Evolutionary conservation across 2,888 invertebrate species (phyloP).

Genomic region (Pardosa pseudoannulata): DNA sequence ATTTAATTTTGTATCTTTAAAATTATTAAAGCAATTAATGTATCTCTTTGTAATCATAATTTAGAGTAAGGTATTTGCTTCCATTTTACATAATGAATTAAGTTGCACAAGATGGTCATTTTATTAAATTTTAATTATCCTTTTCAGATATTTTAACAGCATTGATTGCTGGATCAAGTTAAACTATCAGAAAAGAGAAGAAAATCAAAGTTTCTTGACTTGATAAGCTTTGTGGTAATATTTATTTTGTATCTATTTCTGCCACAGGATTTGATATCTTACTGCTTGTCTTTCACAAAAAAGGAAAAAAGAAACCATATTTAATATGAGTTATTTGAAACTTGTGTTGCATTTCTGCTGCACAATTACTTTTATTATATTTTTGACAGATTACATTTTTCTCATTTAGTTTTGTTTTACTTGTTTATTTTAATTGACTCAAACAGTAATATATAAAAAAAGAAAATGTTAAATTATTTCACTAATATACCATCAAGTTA

Average conservation of each 20-base stretch:
- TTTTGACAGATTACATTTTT: conserved; percentile 3
- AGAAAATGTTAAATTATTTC: too few relatives aligned
- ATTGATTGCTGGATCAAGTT: not conserved
- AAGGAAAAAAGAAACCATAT: not conserved
- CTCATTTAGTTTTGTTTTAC: not conserved
- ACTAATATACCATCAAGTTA: too few relatives aligned
- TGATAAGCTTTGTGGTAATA: conserved; percentile 15
- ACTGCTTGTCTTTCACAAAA: conserved; percentile 7
- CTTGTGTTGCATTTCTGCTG: conserved; percentile 1
- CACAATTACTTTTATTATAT: not conserved
- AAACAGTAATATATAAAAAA: too few relatives aligned
- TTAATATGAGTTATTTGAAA: not conserved
- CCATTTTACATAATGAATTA: too few relatives aligned
- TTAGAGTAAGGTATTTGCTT: too few relatives aligned
- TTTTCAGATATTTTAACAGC: not conserved
- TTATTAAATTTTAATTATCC: not conserved
- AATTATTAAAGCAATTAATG: too few relatives aligned
- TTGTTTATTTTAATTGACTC: too few relatives aligned
- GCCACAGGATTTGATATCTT: conserved; percentile 13
- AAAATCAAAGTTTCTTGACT: not conserved
- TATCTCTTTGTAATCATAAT: too few relatives aligned
- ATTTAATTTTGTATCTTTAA: too few relatives aligned
- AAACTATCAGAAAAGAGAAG: not conserved
- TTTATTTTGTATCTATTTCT: conserved; percentile 10
- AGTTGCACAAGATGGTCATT: too few relatives aligned